Conservation (phyloP, 2,888 invertebrate species). For the Allacma fusca region DNA sequence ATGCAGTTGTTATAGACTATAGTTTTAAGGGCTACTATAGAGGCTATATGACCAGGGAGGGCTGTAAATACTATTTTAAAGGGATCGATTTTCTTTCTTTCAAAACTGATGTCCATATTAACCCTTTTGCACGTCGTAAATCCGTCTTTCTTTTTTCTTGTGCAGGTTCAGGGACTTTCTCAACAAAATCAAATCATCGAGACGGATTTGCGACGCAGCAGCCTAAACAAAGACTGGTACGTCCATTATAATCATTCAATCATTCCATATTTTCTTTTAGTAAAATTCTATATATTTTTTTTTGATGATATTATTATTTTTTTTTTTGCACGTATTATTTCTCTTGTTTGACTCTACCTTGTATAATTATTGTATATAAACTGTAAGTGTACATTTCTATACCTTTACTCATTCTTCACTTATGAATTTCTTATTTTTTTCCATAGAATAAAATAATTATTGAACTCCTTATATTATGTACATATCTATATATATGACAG, state of each 20-base stretch:
- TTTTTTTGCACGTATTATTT: slow-evolving; percentile 34
- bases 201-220: slow-evolving; percentile 61
- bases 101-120: slow-evolving; percentile 18
- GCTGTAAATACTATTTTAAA: background rate
- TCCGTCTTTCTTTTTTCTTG: slow-evolving; percentile 56
- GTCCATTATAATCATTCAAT: slow-evolving; percentile 42
- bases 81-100: too few relatives aligned
- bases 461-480: background rate
- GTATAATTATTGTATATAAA: background rate
- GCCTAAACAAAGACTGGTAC: slow-evolving; percentile 61
- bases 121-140: slow-evolving; percentile 53
- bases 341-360: background rate
- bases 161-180: slow-evolving; percentile 61
- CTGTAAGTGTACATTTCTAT: background rate
- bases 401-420: slow-evolving; percentile 38
- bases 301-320: slow-evolving; percentile 31
- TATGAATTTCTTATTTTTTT: slow-evolving; percentile 31
- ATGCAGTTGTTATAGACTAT: too few relatives aligned
- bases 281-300: slow-evolving; percentile 29
- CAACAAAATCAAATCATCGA: slow-evolving; percentile 60
- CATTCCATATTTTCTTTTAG: slow-evolving; percentile 34
- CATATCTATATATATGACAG: background rate
- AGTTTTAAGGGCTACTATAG: too few relatives aligned
- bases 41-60: too few relatives aligned
- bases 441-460: background rate